Evolutionary conservation across 2,797 vertebrate genomes (phyloP), one percentile per base, ranked within the genome.

Genomic region (Lophotriccus pileatus): DNA sequence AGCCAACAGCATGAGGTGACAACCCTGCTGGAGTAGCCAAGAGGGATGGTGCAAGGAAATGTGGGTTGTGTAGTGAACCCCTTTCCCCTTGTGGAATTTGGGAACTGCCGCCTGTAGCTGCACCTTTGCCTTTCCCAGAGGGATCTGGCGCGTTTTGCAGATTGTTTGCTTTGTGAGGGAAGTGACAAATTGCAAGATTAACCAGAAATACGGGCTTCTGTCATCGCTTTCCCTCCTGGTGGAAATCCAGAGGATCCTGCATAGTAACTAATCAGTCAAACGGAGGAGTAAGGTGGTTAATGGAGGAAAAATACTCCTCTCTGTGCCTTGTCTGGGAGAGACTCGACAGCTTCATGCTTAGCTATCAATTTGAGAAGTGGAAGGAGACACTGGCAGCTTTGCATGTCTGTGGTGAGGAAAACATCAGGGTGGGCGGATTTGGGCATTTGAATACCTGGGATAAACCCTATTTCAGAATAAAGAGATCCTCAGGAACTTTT

Each of bases 221-320:
- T 80, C 89, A 27, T 68, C 2, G 0, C 62, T 60, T 92, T 72
- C 78, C 69, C 39, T 52, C 70, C 67, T 70, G 47, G 64, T 84
- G 84, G 89, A 85, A 94, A 70, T 43, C 64, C 21, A 28, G 84
- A 60, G 78, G 81, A 67, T 87, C 64, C 72, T 43, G 72, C 1
- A 0, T 30, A 43, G 82, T 87, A 84, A 73, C 89, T 86, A 56
- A 80, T 84, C 69, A 78, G 58, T 84, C 87, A 91, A 73, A 83
- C 2, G 66, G 83, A 72, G 70, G 84, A 89, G 78, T 36, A 23
- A 16, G 81, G 25, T 84, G 58, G 62, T 92, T 90, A 87, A 79
- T 30, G 87, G 69, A 94, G 83, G 89, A 90, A 49, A 92, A 95
- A 46, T n/a, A 17, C 88, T 89, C 68, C 34, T 81, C 73, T 72